Percentiles rank a stretch among this genome's conserved stretches.
phyloP scores from a whole-genome alignment of 2,797 vertebrate genomes.

The Hybognathus amarus region DNA sequence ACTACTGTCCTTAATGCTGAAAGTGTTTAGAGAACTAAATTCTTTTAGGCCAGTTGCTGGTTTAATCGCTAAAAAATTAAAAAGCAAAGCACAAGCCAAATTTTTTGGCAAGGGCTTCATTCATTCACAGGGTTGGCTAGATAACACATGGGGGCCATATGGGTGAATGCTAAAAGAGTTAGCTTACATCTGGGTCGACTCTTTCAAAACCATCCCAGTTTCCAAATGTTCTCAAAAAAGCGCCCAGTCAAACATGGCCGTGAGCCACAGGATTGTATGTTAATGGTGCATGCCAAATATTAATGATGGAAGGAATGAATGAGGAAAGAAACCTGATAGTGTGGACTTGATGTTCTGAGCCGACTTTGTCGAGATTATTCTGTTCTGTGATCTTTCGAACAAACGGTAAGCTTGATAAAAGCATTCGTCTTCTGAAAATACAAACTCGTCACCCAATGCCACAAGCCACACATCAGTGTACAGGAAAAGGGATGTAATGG shows the following conservation, averaged over 20 bases:
- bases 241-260: background rate
- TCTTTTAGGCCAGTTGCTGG: conserved; percentile 30
- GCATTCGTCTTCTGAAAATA: conserved; percentile 6
- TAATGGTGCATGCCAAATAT: conserved; percentile 39
- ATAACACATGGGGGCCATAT: conserved; percentile 74
- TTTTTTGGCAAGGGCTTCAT: conserved; percentile 36
- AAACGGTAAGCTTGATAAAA: conserved; percentile 14
- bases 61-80: conserved; percentile 25
- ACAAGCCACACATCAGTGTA: conserved; percentile 35
- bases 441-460: conserved; percentile 1
- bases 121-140: conserved; percentile 48
- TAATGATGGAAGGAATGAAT: conserved; percentile 39
- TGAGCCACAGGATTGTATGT: conserved; percentile 33
- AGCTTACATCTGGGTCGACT: conserved; percentile 53
- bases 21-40: conserved; percentile 33
- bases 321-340: conserved; percentile 28
- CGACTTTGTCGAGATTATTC: background rate
- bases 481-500: conserved; percentile 27
- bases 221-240: conserved; percentile 34
- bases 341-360: conserved; percentile 25
- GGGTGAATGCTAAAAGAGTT: conserved; percentile 61
- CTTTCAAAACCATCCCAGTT: conserved; percentile 35
- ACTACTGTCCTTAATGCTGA: background rate
- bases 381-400: conserved; percentile 26
- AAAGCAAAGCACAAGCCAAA: conserved; percentile 25